A percentile compares a stretch with the other conserved stretches of the same genome.
phyloP scores from a whole-genome alignment of 1,140 invertebrate genomes.

The Drosophila bipectinata region DNA sequence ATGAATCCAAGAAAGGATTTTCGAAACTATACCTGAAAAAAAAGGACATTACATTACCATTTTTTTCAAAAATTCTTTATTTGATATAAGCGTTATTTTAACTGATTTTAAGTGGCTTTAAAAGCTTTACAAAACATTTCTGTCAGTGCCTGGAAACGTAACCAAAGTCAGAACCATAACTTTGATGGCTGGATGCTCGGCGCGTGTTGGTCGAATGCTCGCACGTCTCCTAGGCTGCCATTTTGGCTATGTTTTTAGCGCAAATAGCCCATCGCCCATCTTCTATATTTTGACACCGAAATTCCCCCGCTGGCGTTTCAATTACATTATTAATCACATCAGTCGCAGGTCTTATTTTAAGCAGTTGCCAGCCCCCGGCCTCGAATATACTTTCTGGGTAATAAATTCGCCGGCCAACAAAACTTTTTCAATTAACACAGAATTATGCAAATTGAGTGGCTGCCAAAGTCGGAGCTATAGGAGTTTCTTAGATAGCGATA shows the following conservation, averaged over 20 bases:
- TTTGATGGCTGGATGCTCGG: slow-evolving; percentile 32
- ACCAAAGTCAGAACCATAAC: slow-evolving; percentile 42
- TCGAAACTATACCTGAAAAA: neutral
- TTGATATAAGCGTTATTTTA: neutral
- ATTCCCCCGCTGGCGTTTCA: slow-evolving; percentile 31
- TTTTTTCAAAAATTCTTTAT: neutral
- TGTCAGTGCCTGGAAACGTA: slow-evolving; percentile 17
- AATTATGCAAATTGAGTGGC: slow-evolving; percentile 76
- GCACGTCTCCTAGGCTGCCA: slow-evolving; percentile 29
- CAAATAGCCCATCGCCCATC: slow-evolving; percentile 18
- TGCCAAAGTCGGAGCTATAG: slow-evolving; percentile 44
- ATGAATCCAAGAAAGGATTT: neutral
- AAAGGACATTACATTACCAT: neutral
- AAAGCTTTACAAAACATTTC: no score
- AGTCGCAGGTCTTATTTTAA: slow-evolving; percentile 66
- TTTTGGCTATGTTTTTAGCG: slow-evolving; percentile 22
- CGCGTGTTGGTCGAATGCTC: slow-evolving; percentile 43
- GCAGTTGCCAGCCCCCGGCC: slow-evolving; percentile 45
- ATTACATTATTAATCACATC: slow-evolving; percentile 72
- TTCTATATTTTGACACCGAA: slow-evolving; percentile 8
- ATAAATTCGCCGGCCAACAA: slow-evolving; percentile 58
- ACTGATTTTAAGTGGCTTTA: no score
- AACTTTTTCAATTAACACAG: slow-evolving; percentile 79
- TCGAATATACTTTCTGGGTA: slow-evolving; percentile 24
- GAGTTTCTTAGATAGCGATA: slow-evolving; percentile 52